Conservation (phyloP, 2,797 vertebrate genomes). For the Melanotaenia pygmaea region DNA sequence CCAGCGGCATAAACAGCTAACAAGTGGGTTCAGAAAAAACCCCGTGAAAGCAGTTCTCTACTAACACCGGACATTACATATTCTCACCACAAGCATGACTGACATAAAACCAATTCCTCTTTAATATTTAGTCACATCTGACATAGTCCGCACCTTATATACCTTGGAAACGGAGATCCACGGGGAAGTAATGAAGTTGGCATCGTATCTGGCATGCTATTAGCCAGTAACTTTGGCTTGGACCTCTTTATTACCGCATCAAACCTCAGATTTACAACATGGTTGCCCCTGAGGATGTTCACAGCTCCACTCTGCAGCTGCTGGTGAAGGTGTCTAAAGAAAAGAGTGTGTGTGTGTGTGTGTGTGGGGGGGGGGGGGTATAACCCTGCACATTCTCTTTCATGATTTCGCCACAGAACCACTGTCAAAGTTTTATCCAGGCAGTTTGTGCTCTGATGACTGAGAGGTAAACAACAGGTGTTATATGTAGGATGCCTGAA, state of each 20-base stretch:
- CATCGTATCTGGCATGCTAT: neutral
- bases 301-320: conserved; percentile 71
- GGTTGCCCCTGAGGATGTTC: conserved; percentile 66
- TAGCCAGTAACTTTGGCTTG: conserved; percentile 37
- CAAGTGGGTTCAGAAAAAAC: too few relatives aligned
- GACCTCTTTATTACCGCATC: conserved; percentile 45
- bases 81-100: too few relatives aligned
- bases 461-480: conserved; percentile 77
- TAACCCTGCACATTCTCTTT: conserved; percentile 24
- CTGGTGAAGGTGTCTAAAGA: conserved; percentile 35
- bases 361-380: conserved; percentile 1
- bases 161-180: too few relatives aligned
- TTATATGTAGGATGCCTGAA: conserved; percentile 48
- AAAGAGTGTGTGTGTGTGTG: neutral
- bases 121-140: too few relatives aligned
- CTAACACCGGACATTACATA: too few relatives aligned
- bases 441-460: conserved; percentile 48
- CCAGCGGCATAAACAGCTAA: too few relatives aligned
- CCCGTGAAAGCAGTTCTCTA: too few relatives aligned
- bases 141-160: too few relatives aligned
- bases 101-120: too few relatives aligned
- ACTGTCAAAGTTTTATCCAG: conserved; percentile 24
- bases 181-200: neutral
- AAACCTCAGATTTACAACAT: conserved; percentile 55
- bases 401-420: conserved; percentile 16